phyloP scores from a whole-genome alignment of 2,113 vertebrate genomes.

The Myanophis thanlyinensis region DNA sequence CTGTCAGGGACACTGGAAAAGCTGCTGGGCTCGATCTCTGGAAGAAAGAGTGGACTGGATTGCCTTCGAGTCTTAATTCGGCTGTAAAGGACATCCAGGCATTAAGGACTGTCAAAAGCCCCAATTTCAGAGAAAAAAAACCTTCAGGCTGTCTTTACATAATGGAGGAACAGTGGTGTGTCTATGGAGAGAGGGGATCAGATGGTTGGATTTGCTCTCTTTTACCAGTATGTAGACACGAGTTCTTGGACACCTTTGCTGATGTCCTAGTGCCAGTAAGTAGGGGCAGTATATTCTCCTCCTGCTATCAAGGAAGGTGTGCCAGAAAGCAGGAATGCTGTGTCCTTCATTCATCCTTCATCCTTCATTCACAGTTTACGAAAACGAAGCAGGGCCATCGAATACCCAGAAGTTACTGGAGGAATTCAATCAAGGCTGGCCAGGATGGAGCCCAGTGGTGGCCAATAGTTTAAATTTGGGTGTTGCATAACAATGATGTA shows the following conservation, averaged over 20 bases:
- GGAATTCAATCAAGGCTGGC: neutral
- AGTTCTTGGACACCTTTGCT: neutral
- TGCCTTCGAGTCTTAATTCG: too few relatives aligned
- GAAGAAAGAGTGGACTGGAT: too few relatives aligned
- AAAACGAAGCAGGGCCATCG: neutral
- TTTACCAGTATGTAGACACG: neutral
- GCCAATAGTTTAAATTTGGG: neutral
- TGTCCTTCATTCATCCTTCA: too few relatives aligned
- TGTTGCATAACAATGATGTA: neutral
- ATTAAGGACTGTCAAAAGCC: too few relatives aligned
- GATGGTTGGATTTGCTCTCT: neutral
- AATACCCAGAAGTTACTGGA: neutral
- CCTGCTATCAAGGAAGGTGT: neutral
- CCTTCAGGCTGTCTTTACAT: too few relatives aligned
- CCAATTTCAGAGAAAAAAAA: too few relatives aligned
- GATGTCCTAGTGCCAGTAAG: neutral
- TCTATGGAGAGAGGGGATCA: too few relatives aligned
- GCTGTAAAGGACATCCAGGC: too few relatives aligned
- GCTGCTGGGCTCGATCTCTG: neutral
- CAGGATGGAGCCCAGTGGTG: neutral
- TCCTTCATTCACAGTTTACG: neutral
- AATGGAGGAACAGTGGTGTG: neutral
- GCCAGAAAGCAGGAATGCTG: neutral
- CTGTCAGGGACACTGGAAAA: neutral
- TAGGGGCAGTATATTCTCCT: neutral